Evolutionary conservation across 2,888 invertebrate species (phyloP).

Genomic region (Notodonta dromedarius): DNA sequence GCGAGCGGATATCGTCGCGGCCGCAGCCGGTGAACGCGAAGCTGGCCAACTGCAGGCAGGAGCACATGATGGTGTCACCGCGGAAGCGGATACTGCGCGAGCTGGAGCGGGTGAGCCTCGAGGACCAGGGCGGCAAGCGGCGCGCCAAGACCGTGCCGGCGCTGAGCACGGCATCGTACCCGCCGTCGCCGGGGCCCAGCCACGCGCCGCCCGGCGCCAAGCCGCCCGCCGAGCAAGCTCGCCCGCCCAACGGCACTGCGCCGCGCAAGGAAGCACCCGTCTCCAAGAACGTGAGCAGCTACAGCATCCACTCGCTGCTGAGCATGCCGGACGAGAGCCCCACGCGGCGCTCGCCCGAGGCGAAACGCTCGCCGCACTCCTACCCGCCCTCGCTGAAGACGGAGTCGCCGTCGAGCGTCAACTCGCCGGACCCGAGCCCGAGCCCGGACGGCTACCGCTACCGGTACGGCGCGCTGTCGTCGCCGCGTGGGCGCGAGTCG

Average conservation of each 20-base stretch:
- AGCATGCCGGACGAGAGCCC: conserved; percentile 85
- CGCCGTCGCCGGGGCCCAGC: conserved; percentile 56
- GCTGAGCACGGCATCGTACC: conserved; percentile 68
- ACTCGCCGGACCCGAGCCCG: conserved; percentile 74
- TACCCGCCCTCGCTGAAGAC: conserved; percentile 67
- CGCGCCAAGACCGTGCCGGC: conserved; percentile 79
- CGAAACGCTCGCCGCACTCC: conserved; percentile 70
- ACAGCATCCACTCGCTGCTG: conserved; percentile 93
- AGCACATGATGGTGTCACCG: conserved; percentile 89
- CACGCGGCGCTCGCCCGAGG: conserved; percentile 68
- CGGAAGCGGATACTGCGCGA: conserved; percentile 92
- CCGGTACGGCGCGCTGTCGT: conserved; percentile 65
- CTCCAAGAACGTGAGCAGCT: conserved; percentile 86
- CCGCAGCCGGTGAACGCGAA: conserved; percentile 75
- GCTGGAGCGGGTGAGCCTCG: conserved; percentile 90
- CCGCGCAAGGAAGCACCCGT: conserved; percentile 59
- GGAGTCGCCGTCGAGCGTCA: conserved; percentile 70
- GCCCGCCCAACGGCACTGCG: conserved; percentile 57
- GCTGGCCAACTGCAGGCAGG: conserved; percentile 74
- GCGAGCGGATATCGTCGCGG: conserved; percentile 66
- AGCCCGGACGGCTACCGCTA: conserved; percentile 74
- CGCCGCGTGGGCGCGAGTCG: conserved; percentile 54
- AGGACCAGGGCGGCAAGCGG: conserved; percentile 87
- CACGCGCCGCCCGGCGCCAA: conserved; percentile 40
- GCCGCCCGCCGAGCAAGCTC: conserved; percentile 43